Conservation (phyloP, 2,797 vertebrate genomes). For the Tragelaphus eurycerus region DNA sequence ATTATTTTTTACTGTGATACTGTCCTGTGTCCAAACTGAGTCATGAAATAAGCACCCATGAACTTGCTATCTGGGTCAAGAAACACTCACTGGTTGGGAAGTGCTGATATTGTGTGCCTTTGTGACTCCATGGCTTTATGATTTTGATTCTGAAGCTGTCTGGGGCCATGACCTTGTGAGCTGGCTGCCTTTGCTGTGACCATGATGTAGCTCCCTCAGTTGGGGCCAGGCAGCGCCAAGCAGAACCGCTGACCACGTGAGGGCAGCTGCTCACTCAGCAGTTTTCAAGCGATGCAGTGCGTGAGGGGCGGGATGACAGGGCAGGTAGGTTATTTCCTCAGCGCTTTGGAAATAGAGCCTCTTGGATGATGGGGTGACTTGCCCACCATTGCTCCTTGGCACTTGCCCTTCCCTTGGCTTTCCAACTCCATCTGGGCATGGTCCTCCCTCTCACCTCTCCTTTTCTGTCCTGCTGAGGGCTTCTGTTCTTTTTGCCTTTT, state of each 20-base stretch:
- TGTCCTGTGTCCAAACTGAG: neutral
- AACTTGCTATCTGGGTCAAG: neutral
- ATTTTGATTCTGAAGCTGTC: neutral
- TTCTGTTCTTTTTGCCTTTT: neutral
- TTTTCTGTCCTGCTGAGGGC: neutral
- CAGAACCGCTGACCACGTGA: neutral
- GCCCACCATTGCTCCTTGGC: neutral
- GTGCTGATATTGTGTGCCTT: neutral
- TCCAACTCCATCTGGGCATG: fast-evolving
- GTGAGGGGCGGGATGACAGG: neutral
- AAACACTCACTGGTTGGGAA: neutral
- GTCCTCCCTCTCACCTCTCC: neutral
- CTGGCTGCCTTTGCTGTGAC: conserved; percentile 53
- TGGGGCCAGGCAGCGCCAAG: neutral
- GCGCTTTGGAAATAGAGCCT: neutral
- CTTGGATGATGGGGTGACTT: neutral
- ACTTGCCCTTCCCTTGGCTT: neutral
- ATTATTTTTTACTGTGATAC: neutral
- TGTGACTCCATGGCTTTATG: neutral
- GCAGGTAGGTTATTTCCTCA: neutral
- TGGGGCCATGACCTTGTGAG: conserved; percentile 47
- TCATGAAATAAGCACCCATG: neutral
- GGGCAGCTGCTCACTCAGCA: neutral
- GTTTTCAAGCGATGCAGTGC: neutral
- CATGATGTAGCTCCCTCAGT: neutral